Base-by-base conservation (phyloP, 2,797 vertebrate genomes). In the Fratercula arctica region DNA sequence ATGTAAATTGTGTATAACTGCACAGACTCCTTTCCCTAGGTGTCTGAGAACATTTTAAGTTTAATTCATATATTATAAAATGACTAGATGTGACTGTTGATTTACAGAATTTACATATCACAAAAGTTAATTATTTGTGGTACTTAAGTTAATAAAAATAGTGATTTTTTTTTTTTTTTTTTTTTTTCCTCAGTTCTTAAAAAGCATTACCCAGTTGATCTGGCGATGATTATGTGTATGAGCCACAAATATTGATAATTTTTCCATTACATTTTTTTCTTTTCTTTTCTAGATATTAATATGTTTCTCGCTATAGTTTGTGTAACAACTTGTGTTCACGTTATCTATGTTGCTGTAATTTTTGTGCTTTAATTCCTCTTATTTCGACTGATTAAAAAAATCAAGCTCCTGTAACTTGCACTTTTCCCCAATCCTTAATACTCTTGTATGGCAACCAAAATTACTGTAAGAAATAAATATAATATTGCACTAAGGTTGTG, bases 391-490 rank as follows among this genome's bases (percentile, higher is more conserved):
- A 96, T 97, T 97, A 98, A 98, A 97, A 81, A 96, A 98, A 98
- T 98, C 97, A 98, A 98, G 97, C 98, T 98, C 98, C 98, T 99
- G 98, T 99, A 99, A 99, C 98, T 98, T 98, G 98, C 98, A 99
- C 98, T 98, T 98, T 96, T 97, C 97, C 98, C 97, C 96, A 97
- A 97, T 98, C 98, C 99, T 99, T 98, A 97, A 98, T 98, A 98
- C 98, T 98, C 98, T 98, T 99, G 99, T 99, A 99, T 98, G 99
- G 99, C 98, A 99, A 99, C 98, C 99, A 99, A 99, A 99, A 98
- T 98, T 98, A 99, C 98, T 99, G 98, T 99, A 99, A 99, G 98
- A 99, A 99, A 99, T 99, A 99, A 99, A 99, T 98, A 98, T 98
- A 97, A 98, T 98, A 98, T 99, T 99, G 98, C 99, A 99, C 99